Evolutionary conservation across 2,113 vertebrate species (phyloP).

Genomic region (Trochalopteron elliotii): DNA sequence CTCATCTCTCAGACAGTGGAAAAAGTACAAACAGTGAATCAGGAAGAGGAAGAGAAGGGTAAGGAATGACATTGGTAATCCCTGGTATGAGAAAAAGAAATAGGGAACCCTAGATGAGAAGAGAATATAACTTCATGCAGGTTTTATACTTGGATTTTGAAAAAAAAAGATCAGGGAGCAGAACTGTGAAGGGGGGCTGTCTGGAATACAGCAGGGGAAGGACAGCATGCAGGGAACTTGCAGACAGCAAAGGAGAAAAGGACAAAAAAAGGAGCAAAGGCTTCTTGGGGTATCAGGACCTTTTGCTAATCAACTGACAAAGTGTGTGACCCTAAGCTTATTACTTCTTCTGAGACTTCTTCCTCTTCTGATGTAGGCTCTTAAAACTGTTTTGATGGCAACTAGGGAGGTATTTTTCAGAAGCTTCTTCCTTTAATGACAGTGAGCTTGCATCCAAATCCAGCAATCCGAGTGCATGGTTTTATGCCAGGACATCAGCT

Average conservation of each 20-base stretch:
- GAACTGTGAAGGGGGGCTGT: neutral
- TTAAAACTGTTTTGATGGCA: neutral
- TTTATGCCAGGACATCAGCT: neutral
- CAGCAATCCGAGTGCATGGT: neutral
- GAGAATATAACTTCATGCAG: neutral
- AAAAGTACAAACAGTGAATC: neutral
- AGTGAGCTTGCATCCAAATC: neutral
- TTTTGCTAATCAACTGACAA: neutral
- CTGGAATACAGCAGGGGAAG: neutral
- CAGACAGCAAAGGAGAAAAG: neutral
- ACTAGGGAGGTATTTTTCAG: neutral
- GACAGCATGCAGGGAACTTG: neutral
- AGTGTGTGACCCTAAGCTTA: neutral
- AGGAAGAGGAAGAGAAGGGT: neutral
- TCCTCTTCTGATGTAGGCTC: neutral
- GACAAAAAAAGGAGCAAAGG: neutral
- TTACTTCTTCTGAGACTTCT: neutral
- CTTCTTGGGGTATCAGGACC: neutral
- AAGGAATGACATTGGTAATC: neutral
- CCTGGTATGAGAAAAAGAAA: neutral
- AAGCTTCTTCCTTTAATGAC: neutral
- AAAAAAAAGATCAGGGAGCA: neutral
- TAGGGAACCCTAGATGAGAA: neutral
- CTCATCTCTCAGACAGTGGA: neutral
- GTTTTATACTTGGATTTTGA: neutral